Evolutionary conservation across 2,888 invertebrate species (phyloP).

Genomic region (Cabera pusaria): DNA sequence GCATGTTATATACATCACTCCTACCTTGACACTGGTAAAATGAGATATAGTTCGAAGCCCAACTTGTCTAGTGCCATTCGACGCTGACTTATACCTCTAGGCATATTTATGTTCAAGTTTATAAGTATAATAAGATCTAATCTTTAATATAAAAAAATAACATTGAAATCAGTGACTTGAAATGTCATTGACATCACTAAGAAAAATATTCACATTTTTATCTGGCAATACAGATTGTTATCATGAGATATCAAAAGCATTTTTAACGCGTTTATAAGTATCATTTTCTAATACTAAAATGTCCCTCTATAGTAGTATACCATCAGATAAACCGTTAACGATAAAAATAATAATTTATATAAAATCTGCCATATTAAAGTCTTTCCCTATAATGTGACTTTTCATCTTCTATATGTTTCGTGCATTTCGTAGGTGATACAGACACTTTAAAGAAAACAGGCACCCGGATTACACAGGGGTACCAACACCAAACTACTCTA

Average conservation of each 20-base stretch:
- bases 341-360: slow-evolving; percentile 78
- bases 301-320: slow-evolving; percentile 73
- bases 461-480: slow-evolving; percentile 80
- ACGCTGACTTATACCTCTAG: slow-evolving; percentile 69
- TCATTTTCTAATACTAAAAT: slow-evolving; percentile 75
- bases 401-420: slow-evolving; percentile 95
- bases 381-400: slow-evolving; percentile 66
- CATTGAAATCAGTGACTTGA: slow-evolving; percentile 76
- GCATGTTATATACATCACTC: slow-evolving; percentile 73
- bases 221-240: slow-evolving; percentile 82
- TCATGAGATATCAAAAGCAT: slow-evolving; percentile 76
- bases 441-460: slow-evolving; percentile 81
- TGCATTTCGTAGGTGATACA: slow-evolving; percentile 95
- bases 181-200: slow-evolving; percentile 80
- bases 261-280: slow-evolving; percentile 58
- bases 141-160: slow-evolving; percentile 77
- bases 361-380: slow-evolving; percentile 59
- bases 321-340: slow-evolving; percentile 74
- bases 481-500: slow-evolving; percentile 82
- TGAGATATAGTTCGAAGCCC: slow-evolving; percentile 54
- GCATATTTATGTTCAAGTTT: slow-evolving; percentile 50
- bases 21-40: slow-evolving; percentile 63
- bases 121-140: slow-evolving; percentile 73
- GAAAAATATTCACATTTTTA: slow-evolving; percentile 83
- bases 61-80: slow-evolving; percentile 52